Evolutionary conservation across 2,888 invertebrate genomes (phyloP).

Genomic region (Adela reaumurella): DNA sequence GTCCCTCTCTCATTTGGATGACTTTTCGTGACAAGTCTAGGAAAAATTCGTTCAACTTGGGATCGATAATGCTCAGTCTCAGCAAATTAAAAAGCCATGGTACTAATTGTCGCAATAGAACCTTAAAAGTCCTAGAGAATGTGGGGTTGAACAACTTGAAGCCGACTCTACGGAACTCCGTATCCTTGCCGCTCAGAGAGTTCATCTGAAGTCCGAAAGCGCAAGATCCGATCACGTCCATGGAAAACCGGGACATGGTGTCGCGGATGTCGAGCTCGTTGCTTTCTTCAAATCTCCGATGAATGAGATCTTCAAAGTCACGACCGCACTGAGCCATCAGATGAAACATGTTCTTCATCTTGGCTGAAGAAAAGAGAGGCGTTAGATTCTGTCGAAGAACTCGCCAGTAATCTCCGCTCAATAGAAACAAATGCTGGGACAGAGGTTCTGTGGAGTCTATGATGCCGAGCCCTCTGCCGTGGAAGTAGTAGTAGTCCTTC

Average conservation of each 20-base stretch:
- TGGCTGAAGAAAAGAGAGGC: conserved; percentile 18
- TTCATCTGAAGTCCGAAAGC: conserved; percentile 28
- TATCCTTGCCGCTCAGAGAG: conserved; percentile 19
- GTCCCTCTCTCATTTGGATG: conserved; percentile 19
- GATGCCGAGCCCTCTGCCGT: conserved; percentile 14
- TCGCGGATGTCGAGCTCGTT: conserved; percentile 17
- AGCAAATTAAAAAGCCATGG: background rate
- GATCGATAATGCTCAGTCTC: background rate
- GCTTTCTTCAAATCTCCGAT: background rate
- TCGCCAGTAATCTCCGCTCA: conserved; percentile 18
- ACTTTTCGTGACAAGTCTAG: background rate
- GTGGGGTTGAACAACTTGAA: conserved; percentile 19
- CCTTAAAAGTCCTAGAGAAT: conserved; percentile 17
- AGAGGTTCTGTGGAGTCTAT: conserved; percentile 15
- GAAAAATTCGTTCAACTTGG: background rate
- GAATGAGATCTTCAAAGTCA: conserved; percentile 12
- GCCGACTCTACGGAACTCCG: conserved; percentile 23
- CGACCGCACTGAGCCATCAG: conserved; percentile 17
- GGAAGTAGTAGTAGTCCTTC: conserved; percentile 20
- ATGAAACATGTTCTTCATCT: conserved; percentile 21
- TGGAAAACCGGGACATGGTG: conserved; percentile 24
- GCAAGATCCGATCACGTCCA: conserved; percentile 29
- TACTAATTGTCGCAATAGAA: conserved; percentile 6
- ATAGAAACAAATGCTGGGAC: conserved; percentile 18
- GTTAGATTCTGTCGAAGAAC: conserved; percentile 18